Evolutionary conservation across 35 echinoderm and acorn worm species (phyloP).

Genomic region (Strongylocentrotus purpuratus): DNA sequence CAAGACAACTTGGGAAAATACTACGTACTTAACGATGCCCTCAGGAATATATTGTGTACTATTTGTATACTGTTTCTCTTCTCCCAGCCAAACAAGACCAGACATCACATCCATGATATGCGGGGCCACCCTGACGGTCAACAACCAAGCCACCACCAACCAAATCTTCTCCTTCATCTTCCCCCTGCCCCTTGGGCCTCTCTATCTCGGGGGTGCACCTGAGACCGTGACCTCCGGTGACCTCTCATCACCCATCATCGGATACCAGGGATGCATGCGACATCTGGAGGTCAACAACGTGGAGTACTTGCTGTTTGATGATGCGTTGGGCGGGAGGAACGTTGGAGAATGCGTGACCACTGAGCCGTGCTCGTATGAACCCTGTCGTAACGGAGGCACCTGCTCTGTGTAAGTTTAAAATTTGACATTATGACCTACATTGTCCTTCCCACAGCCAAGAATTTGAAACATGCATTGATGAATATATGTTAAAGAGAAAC

Average conservation of each 20-base stretch:
- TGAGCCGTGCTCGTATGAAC: slow-evolving; percentile 56
- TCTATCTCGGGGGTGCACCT: slow-evolving; percentile 77
- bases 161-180: slow-evolving; percentile 65
- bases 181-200: slow-evolving; percentile 53
- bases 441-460: too few relatives aligned
- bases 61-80: neutral
- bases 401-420: slow-evolving; percentile 67
- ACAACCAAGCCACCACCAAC: slow-evolving; percentile 51
- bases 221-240: neutral
- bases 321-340: slow-evolving; percentile 65
- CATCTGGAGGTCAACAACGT: slow-evolving; percentile 68
- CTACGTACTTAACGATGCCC: too few relatives aligned
- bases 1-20: too few relatives aligned
- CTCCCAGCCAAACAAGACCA: slow-evolving; percentile 75
- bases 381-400: slow-evolving; percentile 73
- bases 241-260: slow-evolving; percentile 33
- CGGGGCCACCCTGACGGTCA: slow-evolving; percentile 57
- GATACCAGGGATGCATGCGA: slow-evolving; percentile 68
- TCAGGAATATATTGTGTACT: too few relatives aligned
- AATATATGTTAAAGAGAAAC: too few relatives aligned
- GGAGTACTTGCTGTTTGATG: slow-evolving; percentile 69
- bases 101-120: slow-evolving; percentile 56
- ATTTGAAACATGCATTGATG: too few relatives aligned
- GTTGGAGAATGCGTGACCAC: slow-evolving; percentile 56
- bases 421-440: neutral